Base-by-base conservation (phyloP, 1,140 invertebrate genomes). In the Epicauta chinensis region DNA sequence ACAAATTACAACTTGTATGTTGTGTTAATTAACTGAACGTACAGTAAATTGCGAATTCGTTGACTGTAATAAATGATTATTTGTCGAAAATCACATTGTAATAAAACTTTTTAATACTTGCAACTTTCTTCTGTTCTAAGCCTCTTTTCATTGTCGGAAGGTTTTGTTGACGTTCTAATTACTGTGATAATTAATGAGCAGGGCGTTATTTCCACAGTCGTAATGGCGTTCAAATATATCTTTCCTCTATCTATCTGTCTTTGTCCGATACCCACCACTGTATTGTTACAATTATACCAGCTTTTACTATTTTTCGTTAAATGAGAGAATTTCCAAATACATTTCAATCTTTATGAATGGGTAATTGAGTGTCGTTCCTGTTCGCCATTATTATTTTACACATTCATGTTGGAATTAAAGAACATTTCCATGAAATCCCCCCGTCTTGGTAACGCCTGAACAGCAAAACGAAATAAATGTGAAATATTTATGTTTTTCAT, bases 401-500 rank as follows among this genome's bases (percentile, higher is more conserved):
- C 45, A 47, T 47, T 47, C 45, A 47, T 38, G 34, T 47, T 23
- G 45, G 2, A 7, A 47, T 47, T 37, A 47, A 47, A 47, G 45
- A 47, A 38, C 36, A 47, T 47, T 47, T 47, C 45, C 45, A 47
- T 47, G 37, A 47, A 47, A 47, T 47, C 45, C 4, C 7, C 45
- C 4, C 7, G 45, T 35, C 45, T 47, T 38, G 45, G 45, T 47
- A 47, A 47, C 45, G 45, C 45, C 45, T 23, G 7, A 34, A 29
- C 45, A 30, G 45, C 45, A 47, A 47, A 46, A 47, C 36, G 45
- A 29, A 47, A 47, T 47, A 47, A 47, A 47, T 5, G 45, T 47
- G 37, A 47, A 47, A 47, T 47, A 47, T 47, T 47, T 47, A 47
- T n/a, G n/a, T 47, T 47, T 47, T 47, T 37, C 45, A 47, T 47